These are phyloP conservation scores for Blastobasis adustella DNA, from an alignment of 2,888 invertebrate genomes.

Conservation along the genomic window DNA sequence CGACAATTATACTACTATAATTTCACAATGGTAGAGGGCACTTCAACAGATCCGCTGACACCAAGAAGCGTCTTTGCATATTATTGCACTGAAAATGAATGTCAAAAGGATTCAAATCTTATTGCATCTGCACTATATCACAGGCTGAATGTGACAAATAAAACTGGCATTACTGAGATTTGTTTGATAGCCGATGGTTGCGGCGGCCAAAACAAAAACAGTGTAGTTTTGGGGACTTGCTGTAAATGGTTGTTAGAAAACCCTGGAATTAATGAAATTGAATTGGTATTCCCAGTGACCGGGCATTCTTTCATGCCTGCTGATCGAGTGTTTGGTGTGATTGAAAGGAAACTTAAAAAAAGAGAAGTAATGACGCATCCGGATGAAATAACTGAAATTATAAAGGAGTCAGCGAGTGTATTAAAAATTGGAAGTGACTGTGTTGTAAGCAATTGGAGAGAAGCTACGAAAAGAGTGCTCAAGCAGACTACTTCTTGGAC, in stretches of 20 bases:
- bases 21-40: slow-evolving; percentile 19
- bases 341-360: slow-evolving; percentile 20
- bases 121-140: slow-evolving; percentile 26
- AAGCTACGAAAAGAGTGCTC: background rate
- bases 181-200: slow-evolving; percentile 27
- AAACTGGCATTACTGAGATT: slow-evolving; percentile 9
- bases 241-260: slow-evolving; percentile 15
- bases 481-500: background rate
- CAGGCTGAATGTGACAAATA: slow-evolving; percentile 7
- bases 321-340: slow-evolving; percentile 24
- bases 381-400: background rate
- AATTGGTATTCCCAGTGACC: slow-evolving; percentile 22
- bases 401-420: background rate
- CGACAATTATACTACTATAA: slow-evolving; percentile 25
- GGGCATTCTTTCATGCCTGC: slow-evolving; percentile 27
- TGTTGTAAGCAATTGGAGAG: background rate
- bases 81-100: slow-evolving; percentile 26
- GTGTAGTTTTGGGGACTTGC: slow-evolving; percentile 12
- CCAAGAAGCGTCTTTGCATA: slow-evolving; percentile 16
- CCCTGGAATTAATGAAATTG: slow-evolving; percentile 9
- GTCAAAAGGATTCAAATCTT: slow-evolving; percentile 27
- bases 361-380: slow-evolving; percentile 5
- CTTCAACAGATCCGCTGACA: slow-evolving; percentile 14
- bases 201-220: slow-evolving; percentile 31
- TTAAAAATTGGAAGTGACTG: background rate